These are phyloP conservation scores for Eulithis testata DNA, from an alignment of 2,888 invertebrate genomes.

Conservation along the genomic window DNA sequence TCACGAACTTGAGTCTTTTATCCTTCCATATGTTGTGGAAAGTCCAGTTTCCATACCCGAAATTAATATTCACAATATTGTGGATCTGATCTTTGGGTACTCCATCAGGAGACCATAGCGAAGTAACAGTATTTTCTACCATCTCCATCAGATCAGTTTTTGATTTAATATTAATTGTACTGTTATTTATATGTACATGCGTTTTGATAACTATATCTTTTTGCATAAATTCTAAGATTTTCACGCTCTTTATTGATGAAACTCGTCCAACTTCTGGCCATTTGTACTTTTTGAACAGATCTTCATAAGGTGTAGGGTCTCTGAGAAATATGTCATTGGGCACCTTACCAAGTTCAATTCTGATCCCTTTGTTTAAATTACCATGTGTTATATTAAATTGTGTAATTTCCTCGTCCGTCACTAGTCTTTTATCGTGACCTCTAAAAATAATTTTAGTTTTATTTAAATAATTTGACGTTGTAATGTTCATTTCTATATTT, in stretches of 20 bases:
- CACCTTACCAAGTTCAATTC: conserved; percentile 58
- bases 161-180: conserved; percentile 46
- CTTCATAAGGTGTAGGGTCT: conserved; percentile 64
- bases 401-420: conserved; percentile 58
- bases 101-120: conserved; percentile 58
- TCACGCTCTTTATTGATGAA: conserved; percentile 51
- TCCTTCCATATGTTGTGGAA: conserved; percentile 61
- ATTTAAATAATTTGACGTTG: conserved; percentile 46
- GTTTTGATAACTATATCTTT: conserved; percentile 51
- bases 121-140: conserved; percentile 55
- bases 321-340: conserved; percentile 64
- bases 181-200: conserved; percentile 59
- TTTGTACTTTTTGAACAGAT: conserved; percentile 58
- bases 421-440: conserved; percentile 57
- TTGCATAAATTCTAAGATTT: conserved; percentile 56
- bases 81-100: conserved; percentile 54
- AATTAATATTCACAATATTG: conserved; percentile 53
- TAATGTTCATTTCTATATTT: conserved; percentile 57
- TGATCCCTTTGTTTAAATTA: conserved; percentile 61
- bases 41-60: conserved; percentile 45
- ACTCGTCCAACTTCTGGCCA: conserved; percentile 62
- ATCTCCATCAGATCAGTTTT: conserved; percentile 46
- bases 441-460: conserved; percentile 44
- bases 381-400: conserved; percentile 63
- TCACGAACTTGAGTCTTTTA: conserved; percentile 40